Percentiles rank a stretch among this genome's conserved stretches.
Conservation (phyloP, 1,140 invertebrate species). For the Bombus superbus region DNA sequence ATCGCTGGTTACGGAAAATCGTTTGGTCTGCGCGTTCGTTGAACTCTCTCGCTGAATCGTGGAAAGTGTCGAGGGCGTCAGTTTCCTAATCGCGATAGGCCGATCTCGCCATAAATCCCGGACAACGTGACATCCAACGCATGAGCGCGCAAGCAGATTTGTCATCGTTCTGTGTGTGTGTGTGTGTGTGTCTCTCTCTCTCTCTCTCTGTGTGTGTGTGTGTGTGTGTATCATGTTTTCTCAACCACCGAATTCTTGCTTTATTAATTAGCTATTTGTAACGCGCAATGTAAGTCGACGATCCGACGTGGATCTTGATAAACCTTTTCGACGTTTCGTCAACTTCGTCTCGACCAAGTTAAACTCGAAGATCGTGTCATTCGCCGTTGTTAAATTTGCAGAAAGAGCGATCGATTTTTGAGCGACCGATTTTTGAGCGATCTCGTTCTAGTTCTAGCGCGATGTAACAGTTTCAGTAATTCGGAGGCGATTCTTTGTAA, state of each 20-base stretch:
- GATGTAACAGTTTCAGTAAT: too few species aligned
- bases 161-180: neutral
- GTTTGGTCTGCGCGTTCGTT: slow-evolving; percentile 22
- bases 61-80: slow-evolving; percentile 43
- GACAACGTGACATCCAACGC: neutral
- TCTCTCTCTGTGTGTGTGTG: neutral
- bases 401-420: too few species aligned
- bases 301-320: neutral
- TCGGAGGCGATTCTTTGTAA: too few species aligned
- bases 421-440: too few species aligned
- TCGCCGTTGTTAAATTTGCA: too few species aligned
- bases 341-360: too few species aligned
- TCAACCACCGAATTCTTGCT: neutral
- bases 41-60: slow-evolving; percentile 38
- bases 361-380: too few species aligned
- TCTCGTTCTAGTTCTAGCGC: too few species aligned
- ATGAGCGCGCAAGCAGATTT: slow-evolving; percentile 14
- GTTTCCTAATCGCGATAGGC: slow-evolving; percentile 37
- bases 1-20: slow-evolving; percentile 26
- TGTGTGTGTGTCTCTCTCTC: too few species aligned
- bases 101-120: slow-evolving; percentile 27
- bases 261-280: neutral
- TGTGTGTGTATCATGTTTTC: neutral
- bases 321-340: neutral
- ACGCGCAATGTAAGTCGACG: neutral